Percentiles rank a stretch among this genome's conserved stretches.
Conservation (phyloP, 2,113 vertebrate genomes). For the Cygnus buccinator region DNA sequence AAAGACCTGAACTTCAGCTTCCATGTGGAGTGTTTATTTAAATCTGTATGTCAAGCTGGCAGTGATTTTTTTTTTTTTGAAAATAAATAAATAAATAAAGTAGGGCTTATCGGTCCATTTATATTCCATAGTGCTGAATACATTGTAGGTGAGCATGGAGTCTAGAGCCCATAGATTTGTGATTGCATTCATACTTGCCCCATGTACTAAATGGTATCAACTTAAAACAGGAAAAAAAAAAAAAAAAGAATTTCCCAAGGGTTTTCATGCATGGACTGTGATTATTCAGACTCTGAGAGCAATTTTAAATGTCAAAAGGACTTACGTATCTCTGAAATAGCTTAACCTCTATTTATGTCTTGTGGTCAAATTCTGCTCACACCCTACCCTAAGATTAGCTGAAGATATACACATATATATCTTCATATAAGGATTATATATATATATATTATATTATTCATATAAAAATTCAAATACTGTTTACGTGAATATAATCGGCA, state of each 20-base stretch:
- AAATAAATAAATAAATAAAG: background rate
- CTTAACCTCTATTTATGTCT: background rate
- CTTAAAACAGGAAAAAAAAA: background rate
- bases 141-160: background rate
- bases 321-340: background rate
- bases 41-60: background rate
- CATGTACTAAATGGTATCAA: too few species aligned
- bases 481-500: background rate
- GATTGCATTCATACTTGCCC: background rate
- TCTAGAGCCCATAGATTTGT: rapidly evolving
- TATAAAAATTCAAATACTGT: background rate
- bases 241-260: background rate
- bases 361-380: background rate
- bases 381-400: background rate
- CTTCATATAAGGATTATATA: too few species aligned
- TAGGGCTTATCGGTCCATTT: background rate
- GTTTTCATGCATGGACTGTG: background rate
- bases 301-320: background rate
- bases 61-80: background rate
- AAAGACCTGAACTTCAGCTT: background rate
- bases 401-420: too few species aligned
- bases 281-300: background rate
- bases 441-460: too few species aligned
- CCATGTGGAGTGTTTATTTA: background rate
- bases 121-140: background rate